Conservation (phyloP, 1,140 invertebrate genomes). For the Euglossa dilemma region DNA sequence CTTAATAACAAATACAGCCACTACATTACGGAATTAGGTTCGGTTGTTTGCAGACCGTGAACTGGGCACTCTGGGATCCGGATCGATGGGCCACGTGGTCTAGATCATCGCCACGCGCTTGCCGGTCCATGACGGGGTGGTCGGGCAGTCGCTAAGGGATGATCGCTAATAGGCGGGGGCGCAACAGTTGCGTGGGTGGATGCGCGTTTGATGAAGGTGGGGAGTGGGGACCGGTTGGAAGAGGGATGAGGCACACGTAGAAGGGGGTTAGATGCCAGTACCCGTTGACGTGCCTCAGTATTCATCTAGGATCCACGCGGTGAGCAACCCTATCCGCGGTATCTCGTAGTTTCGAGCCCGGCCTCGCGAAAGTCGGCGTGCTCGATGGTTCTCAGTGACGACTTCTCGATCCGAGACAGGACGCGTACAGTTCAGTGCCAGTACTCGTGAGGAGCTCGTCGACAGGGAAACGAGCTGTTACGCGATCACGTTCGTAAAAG, state of each 20-base stretch:
- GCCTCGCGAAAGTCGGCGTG: background rate
- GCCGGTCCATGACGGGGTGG: background rate
- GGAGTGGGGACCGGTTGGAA: slow-evolving; percentile 42
- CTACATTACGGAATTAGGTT: too few relatives aligned
- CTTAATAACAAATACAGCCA: too few relatives aligned
- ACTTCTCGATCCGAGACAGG: too few relatives aligned
- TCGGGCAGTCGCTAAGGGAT: slow-evolving; percentile 56
- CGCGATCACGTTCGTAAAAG: background rate
- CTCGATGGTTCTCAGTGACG: background rate
- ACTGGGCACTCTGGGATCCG: background rate
- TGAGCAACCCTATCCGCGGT: slow-evolving; percentile 50
- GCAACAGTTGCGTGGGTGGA: slow-evolving; percentile 78
- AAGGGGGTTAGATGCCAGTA: slow-evolving; percentile 62
- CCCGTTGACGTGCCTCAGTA: slow-evolving; percentile 66
- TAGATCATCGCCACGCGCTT: slow-evolving; percentile 41
- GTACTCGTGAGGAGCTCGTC: background rate
- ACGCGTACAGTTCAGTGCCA: background rate
- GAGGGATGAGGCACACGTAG: slow-evolving; percentile 59
- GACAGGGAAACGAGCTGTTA: background rate
- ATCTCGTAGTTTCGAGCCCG: background rate
- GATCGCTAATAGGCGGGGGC: slow-evolving; percentile 68
- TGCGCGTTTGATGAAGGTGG: slow-evolving; percentile 71
- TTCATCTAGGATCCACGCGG: slow-evolving; percentile 62
- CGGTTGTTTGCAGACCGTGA: too few relatives aligned
- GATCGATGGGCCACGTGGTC: slow-evolving; percentile 53